Evolutionary conservation across 2,113 vertebrate genomes (phyloP).

Genomic region (Notiomystis cincta): DNA sequence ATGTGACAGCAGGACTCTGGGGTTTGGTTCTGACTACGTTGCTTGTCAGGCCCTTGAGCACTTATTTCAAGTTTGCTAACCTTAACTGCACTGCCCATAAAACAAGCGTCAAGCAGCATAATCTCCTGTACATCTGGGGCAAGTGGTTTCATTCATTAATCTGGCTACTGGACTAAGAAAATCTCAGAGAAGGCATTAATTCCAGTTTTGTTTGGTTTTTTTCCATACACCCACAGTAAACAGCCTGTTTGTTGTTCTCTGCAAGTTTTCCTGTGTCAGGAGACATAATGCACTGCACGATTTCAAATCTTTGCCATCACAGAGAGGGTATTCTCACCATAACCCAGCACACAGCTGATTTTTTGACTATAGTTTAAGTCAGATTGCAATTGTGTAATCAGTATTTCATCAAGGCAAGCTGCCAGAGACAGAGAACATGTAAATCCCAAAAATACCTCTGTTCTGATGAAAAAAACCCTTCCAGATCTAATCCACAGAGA

Average conservation of each 20-base stretch:
- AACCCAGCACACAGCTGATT: not conserved
- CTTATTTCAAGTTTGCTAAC: not conserved
- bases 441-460: conserved; percentile 20
- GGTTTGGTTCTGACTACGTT: not conserved
- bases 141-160: not conserved
- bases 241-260: not conserved
- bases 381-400: conserved; percentile 3
- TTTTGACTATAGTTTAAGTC: not conserved
- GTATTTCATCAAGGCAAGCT: conserved; percentile 28
- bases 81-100: not conserved
- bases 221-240: not conserved
- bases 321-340: not conserved
- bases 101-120: not conserved
- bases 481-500: not conserved
- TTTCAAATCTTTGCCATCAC: not conserved
- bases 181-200: not conserved
- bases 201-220: not conserved
- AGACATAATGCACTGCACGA: not conserved
- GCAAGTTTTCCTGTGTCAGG: not conserved
- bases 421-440: not conserved
- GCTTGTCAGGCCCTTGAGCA: not conserved
- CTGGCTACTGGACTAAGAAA: not conserved
- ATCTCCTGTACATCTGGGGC: not conserved
- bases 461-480: not conserved
- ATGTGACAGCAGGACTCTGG: not conserved